A percentile compares a stretch with the other conserved stretches of the same genome.
Evolutionary conservation across 2,113 vertebrate genomes (phyloP).

Genomic region (Gallinago undulata): DNA sequence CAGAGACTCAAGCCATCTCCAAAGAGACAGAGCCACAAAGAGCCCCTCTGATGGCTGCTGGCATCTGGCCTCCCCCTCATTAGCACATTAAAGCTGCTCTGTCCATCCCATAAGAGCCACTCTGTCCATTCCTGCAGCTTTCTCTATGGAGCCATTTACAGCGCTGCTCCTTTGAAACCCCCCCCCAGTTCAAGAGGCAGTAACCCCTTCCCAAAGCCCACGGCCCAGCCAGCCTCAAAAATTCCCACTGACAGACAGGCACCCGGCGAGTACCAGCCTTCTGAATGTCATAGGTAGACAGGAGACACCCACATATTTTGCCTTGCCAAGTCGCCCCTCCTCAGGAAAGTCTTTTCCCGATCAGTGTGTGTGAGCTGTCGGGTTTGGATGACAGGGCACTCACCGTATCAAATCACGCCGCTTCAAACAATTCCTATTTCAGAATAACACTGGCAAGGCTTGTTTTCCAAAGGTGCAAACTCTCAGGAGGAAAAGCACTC

Average conservation of each 20-base stretch:
- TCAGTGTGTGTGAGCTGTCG: accelerated
- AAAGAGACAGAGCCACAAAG: slow-evolving; percentile 74
- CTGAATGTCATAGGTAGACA: background rate
- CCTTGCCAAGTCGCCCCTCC: background rate
- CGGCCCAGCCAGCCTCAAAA: slow-evolving; percentile 29
- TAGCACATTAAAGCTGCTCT: slow-evolving; percentile 83
- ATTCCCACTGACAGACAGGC: slow-evolving; percentile 12
- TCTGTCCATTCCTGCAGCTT: slow-evolving; percentile 70
- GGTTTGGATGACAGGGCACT: background rate
- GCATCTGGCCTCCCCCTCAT: slow-evolving; percentile 79
- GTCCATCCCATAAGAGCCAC: slow-evolving; percentile 75
- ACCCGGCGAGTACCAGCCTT: background rate
- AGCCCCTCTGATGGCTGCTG: slow-evolving; percentile 67
- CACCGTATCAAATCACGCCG: background rate
- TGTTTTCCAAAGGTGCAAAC: background rate
- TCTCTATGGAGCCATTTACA: slow-evolving; percentile 74
- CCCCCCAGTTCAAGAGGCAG: slow-evolving; percentile 74
- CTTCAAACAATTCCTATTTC: background rate
- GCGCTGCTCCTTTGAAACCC: slow-evolving; percentile 62
- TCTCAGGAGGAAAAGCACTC: background rate
- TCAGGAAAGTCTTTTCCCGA: background rate
- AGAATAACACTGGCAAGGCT: background rate
- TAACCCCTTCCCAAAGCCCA: slow-evolving; percentile 66
- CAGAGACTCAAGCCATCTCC: slow-evolving; percentile 75
- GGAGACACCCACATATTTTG: background rate